A percentile compares a stretch with the other conserved stretches of the same genome.
phyloP scores from a whole-genome alignment of 2,797 vertebrate genomes.

The Threskiornis aethiopicus region DNA sequence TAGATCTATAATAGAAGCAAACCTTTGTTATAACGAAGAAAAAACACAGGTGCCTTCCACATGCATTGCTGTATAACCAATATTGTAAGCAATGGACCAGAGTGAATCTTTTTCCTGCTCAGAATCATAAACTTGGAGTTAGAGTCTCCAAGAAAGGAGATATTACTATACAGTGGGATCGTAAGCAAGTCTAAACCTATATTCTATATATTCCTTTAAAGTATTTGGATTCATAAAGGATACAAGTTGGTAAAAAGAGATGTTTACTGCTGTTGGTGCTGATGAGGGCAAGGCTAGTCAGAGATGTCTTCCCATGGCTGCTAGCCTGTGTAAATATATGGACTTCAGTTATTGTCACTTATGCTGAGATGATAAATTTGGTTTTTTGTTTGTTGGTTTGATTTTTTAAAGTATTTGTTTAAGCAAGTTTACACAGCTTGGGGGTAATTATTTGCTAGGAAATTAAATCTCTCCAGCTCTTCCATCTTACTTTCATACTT shows the following conservation, averaged over 20 bases:
- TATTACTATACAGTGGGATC: not conserved
- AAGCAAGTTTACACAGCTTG: not conserved
- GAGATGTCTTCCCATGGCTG: not conserved
- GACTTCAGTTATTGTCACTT: not conserved
- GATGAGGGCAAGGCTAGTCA: not conserved
- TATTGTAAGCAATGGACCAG: not conserved
- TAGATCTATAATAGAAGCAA: not conserved
- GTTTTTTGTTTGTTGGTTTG: not conserved
- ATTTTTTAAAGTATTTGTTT: not conserved
- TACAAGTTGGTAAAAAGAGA: not conserved
- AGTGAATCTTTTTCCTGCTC: not conserved
- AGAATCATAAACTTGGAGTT: not conserved
- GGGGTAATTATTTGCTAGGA: not conserved
- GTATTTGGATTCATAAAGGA: not conserved
- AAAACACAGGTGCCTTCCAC: not conserved
- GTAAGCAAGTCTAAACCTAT: not conserved
- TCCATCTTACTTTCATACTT: not conserved
- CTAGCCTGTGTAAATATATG: not conserved
- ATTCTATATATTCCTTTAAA: not conserved
- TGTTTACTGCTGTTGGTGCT: not conserved
- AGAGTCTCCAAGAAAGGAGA: not conserved
- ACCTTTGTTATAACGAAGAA: not conserved
- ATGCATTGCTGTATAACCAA: not conserved
- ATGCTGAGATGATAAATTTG: not conserved
- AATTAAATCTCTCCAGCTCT: not conserved